These are phyloP conservation scores for Alviniconcha marisindica DNA, from an alignment of 1,140 invertebrate species.

Conservation along the genomic window DNA sequence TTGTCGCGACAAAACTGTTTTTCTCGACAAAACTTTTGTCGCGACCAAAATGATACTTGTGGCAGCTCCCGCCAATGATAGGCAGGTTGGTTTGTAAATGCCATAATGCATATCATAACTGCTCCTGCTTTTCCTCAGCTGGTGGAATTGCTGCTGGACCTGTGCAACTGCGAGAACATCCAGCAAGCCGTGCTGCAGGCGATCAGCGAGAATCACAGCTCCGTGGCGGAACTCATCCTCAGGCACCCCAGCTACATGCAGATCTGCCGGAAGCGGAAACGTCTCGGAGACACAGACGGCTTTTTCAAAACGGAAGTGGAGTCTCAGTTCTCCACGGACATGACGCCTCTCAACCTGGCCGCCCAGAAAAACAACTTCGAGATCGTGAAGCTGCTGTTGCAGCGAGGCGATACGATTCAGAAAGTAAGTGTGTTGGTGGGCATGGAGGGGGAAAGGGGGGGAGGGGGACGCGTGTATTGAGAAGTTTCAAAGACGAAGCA, in stretches of 20 bases:
- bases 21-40: too few species aligned
- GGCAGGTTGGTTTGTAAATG: too few species aligned
- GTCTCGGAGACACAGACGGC: constrained; percentile 63
- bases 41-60: too few species aligned
- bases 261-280: constrained; percentile 59
- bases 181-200: constrained; percentile 73
- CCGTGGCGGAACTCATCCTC: constrained; percentile 72
- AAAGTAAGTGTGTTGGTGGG: constrained; percentile 56
- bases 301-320: constrained; percentile 58
- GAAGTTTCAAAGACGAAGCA: too few species aligned
- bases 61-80: too few species aligned
- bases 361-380: constrained; percentile 74
- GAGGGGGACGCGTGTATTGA: too few species aligned
- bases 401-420: constrained; percentile 71
- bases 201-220: constrained; percentile 71
- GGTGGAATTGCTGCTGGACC: constrained; percentile 65
- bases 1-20: too few species aligned
- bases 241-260: constrained; percentile 71
- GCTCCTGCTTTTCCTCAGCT: constrained; percentile 47
- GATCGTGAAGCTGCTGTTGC: constrained; percentile 73
- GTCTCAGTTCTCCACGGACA: constrained; percentile 71
- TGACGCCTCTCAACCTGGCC: constrained; percentile 75
- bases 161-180: constrained; percentile 66
- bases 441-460: too few species aligned
- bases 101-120: too few species aligned